Base-by-base conservation (phyloP, 1,140 invertebrate genomes). In the Drosophila simulans region DNA sequence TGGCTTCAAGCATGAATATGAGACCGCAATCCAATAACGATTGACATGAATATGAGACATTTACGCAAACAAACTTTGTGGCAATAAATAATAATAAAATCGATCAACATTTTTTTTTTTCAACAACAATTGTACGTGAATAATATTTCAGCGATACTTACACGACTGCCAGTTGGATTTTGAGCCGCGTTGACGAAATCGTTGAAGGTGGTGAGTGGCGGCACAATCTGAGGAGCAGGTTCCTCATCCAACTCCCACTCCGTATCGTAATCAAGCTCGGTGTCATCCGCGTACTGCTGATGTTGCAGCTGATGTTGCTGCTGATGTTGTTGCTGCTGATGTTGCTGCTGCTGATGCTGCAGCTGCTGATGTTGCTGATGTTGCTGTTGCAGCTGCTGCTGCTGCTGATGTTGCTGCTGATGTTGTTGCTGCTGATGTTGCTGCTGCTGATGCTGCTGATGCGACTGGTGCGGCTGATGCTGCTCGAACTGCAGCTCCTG, bases 161-260 rank as follows among this genome's bases (percentile, higher is more conserved):
- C 80, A 15, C 81, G 76, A 65, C 54, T 84, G 0, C 73, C 66
- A 12, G 49, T 52, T 15, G 78, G 49, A 58, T 71, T 51, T 49
- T 63, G 62, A 17, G 70, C 51, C 0, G 58, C 71, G 54, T 77
- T 90, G 10, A 90, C 54, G 34, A 74, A 81, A 7, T 90, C 86
- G 0, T 27, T 57, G n/a, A 69, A 82, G 35, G 64, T 68, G 31
- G 5, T 37, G 0, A 68, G 60, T 2, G 27, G 31, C 0, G 58
- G 64, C 0, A 5, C 35, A 4, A 13, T 12, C 15, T 31, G 27
- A 12, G 25, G 56, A 11, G 17, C 17, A 27, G 1, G 5, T 27
- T 56, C 37, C 54, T 43, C 27, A 8, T 54, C 37, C 2, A 12
- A 5, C 5, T 60, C 37, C 49, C 59, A 62, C 11, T 34, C 59